phyloP scores from a whole-genome alignment of 2,888 invertebrate species.

The Dicyrtomina minuta region DNA sequence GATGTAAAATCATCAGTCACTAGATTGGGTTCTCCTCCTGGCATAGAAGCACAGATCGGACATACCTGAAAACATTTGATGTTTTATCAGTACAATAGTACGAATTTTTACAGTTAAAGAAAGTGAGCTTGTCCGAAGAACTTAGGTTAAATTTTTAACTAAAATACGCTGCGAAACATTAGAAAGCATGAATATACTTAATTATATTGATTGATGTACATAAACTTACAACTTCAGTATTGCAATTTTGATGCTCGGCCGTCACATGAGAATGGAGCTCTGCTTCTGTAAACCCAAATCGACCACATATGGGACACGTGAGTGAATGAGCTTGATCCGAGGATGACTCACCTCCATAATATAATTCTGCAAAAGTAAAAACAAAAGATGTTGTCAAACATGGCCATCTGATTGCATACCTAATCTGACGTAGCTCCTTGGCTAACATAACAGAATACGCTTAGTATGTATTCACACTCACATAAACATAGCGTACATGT shows the following conservation, averaged over 20 bases:
- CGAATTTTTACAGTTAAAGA: too few species aligned
- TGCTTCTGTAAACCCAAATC: conserved; percentile 92
- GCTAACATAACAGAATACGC: not conserved
- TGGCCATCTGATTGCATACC: not conserved
- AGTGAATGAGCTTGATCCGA: conserved; percentile 90
- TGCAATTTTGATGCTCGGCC: conserved; percentile 86
- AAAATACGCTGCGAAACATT: too few species aligned
- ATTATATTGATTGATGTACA: not conserved
- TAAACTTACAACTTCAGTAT: conserved; percentile 76
- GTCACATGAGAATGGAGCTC: conserved; percentile 88
- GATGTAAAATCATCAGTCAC: conserved; percentile 97
- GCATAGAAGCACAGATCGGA: conserved; percentile 94
- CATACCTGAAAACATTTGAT: conserved; percentile 71
- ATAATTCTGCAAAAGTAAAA: conserved; percentile 69
- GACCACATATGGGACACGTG: conserved; percentile 96
- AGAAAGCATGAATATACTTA: conserved; percentile 14
- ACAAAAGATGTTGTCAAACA: conserved; percentile 9
- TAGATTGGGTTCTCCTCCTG: conserved; percentile 95
- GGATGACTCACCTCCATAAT: conserved; percentile 92
- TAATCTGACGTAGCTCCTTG: not conserved
- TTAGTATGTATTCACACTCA: too few species aligned
- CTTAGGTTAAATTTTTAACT: too few species aligned
- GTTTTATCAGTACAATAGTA: conserved; percentile 14
- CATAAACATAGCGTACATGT: too few species aligned
- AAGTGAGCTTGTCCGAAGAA: too few species aligned